Conservation (phyloP, 2,113 vertebrate genomes). For the Origma solitaria region DNA sequence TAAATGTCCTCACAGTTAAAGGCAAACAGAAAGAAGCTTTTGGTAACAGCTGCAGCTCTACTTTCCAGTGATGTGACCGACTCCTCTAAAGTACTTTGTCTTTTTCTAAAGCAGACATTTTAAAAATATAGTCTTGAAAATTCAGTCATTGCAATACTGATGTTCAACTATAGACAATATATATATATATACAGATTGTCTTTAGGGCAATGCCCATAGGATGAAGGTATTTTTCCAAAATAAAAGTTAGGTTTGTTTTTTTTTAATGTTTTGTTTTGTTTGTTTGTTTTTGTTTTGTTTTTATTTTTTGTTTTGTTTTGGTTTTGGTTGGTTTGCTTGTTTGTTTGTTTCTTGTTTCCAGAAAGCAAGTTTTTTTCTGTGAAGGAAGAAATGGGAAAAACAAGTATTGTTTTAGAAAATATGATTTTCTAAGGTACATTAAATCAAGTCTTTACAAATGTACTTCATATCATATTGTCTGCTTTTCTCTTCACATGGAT, state of each 20-base stretch:
- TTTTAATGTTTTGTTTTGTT: no score
- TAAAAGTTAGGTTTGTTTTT: not conserved
- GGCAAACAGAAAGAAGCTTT: not conserved
- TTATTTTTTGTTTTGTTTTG: no score
- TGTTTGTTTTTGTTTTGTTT: no score
- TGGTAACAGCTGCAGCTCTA: not conserved
- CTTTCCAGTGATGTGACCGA: not conserved
- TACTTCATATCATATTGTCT: not conserved
- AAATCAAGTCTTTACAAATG: not conserved
- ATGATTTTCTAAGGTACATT: not conserved
- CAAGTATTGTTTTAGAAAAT: not conserved
- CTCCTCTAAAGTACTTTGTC: not conserved
- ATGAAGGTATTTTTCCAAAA: not conserved
- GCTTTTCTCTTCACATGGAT: not conserved
- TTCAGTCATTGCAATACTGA: not conserved
- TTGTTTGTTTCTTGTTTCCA: not conserved
- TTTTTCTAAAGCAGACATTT: not conserved
- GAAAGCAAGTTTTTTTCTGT: not conserved
- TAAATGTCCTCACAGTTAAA: not conserved
- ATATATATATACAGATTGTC: no score
- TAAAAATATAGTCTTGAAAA: not conserved
- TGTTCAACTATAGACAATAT: not conserved
- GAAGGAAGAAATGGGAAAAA: not conserved
- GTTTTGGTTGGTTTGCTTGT: accelerated
- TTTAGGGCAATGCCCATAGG: not conserved